Percentiles rank a stretch among this genome's conserved stretches.
Conservation (phyloP, 1,140 invertebrate genomes). For the Lepidurus apus region DNA sequence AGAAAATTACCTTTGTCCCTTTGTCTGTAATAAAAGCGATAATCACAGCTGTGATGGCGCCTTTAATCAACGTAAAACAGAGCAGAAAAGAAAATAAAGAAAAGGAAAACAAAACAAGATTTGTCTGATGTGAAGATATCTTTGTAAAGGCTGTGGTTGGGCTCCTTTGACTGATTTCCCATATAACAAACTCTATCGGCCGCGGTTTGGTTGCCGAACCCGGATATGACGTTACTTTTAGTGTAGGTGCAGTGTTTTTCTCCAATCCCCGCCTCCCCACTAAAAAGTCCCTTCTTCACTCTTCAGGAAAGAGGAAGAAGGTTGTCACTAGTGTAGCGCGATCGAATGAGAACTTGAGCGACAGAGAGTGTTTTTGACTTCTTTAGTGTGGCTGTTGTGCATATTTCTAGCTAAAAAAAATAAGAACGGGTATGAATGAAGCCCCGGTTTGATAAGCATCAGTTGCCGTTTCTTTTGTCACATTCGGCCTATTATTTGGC, state of each 20-base stretch:
- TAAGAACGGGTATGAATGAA: slow-evolving; percentile 7
- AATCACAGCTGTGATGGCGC: not conserved
- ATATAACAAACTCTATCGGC: not conserved
- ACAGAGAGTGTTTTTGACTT: not conserved
- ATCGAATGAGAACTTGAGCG: too few species aligned
- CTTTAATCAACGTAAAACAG: not conserved
- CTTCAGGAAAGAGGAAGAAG: not conserved
- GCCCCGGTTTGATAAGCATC: not conserved
- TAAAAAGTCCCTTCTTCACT: not conserved
- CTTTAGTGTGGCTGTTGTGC: not conserved
- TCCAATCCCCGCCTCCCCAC: not conserved
- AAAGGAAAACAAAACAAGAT: not conserved
- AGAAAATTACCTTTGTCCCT: not conserved
- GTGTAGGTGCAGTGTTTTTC: not conserved
- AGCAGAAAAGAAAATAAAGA: not conserved
- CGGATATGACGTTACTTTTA: not conserved
- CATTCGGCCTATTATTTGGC: not conserved
- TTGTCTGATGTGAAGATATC: not conserved
- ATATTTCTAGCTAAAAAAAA: not conserved
- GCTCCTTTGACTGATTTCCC: not conserved
- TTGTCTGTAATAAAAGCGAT: not conserved
- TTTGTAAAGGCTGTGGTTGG: not conserved
- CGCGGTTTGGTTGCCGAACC: not conserved
- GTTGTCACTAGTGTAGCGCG: too few species aligned
- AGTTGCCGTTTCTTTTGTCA: not conserved